Evolutionary conservation across 2,113 vertebrate species (phyloP).

Genomic region (Coptodon rendalli): DNA sequence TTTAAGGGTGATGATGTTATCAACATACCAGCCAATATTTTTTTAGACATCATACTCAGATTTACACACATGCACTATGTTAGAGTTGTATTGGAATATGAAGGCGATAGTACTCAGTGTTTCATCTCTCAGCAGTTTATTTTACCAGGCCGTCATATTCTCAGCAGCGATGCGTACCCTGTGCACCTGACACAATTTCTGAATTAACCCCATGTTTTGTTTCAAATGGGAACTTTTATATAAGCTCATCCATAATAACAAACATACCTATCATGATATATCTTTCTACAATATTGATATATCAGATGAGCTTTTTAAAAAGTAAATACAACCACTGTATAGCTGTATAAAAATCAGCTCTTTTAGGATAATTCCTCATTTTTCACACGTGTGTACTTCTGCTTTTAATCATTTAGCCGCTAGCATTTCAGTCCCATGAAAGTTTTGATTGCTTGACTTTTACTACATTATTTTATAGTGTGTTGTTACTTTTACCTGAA

Average conservation of each 20-base stretch:
- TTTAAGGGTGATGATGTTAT: neutral
- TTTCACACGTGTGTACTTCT: neutral
- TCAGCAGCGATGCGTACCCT: neutral
- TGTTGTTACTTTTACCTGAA: neutral
- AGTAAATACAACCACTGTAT: neutral
- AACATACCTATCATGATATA: neutral
- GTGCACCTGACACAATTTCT: neutral
- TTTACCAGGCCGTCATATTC: neutral
- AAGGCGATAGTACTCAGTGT: neutral
- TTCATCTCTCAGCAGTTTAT: neutral
- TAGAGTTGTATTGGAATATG: neutral
- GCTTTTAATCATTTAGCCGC: neutral
- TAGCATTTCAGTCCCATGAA: neutral
- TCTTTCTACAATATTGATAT: neutral
- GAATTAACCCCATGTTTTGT: neutral
- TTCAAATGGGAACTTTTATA: neutral
- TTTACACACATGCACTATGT: neutral
- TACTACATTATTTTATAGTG: neutral
- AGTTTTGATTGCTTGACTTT: neutral
- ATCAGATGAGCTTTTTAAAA: rapidly evolving
- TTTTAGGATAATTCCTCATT: neutral
- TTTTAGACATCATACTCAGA: neutral
- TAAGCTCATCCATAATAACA: neutral
- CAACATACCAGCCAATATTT: neutral
- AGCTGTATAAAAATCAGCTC: neutral